Conservation (phyloP, 2,113 vertebrate genomes). For the Sturnira hondurensis region DNA sequence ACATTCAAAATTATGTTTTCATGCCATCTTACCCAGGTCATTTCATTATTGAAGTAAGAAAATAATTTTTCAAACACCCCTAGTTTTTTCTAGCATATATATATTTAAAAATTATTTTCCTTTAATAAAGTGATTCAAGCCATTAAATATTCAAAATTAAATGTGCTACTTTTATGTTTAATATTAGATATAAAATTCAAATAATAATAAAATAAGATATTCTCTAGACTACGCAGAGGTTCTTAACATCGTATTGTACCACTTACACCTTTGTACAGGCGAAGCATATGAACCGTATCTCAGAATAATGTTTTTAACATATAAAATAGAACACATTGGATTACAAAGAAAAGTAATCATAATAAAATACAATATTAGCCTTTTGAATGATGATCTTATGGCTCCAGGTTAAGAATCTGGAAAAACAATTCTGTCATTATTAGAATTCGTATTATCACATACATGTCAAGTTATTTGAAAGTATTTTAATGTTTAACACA, state of each 20-base stretch:
- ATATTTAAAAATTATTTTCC: not conserved
- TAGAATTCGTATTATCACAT: not conserved
- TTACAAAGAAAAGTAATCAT: not conserved
- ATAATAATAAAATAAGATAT: not conserved
- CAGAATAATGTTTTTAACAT: not conserved
- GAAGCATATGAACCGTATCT: not conserved
- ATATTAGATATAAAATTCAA: not conserved
- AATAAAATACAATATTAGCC: not conserved
- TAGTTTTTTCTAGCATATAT: not conserved
- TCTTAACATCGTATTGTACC: not conserved
- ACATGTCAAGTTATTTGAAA: not conserved
- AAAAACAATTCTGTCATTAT: not conserved
- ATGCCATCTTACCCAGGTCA: not conserved
- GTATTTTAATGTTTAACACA: not conserved
- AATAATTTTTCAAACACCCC: not conserved
- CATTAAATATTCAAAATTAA: not conserved
- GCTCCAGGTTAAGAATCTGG: not conserved
- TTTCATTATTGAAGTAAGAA: not conserved
- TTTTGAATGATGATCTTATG: not conserved
- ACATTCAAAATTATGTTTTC: not conserved
- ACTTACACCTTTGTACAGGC: not conserved
- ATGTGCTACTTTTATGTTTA: not conserved
- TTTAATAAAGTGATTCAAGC: not conserved
- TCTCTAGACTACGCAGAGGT: not conserved
- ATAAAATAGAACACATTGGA: not conserved